A percentile compares a stretch with the other conserved stretches of the same genome.
Conservation (phyloP, 1,140 invertebrate species). For the Lordiphosa stackelbergi region DNA sequence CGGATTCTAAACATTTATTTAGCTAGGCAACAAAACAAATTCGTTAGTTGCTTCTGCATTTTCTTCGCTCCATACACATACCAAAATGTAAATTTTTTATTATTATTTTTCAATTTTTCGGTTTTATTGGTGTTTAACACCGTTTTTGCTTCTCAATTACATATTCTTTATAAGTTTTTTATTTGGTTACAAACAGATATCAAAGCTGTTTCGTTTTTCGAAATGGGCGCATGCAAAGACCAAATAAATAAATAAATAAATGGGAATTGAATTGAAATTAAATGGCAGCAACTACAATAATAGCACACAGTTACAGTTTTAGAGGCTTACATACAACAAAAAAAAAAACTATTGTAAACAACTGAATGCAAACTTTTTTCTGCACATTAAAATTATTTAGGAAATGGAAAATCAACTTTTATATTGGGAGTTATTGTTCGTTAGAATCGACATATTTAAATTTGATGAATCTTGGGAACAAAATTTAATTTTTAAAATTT, state of each 20-base stretch:
- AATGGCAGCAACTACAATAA: constrained; percentile 25
- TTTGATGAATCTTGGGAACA: too few species aligned
- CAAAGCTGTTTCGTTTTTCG: constrained; percentile 33
- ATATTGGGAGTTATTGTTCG: too few species aligned
- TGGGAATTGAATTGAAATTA: not conserved
- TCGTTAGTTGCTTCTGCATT: constrained; percentile 41
- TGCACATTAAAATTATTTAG: too few species aligned
- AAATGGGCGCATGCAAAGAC: constrained; percentile 24
- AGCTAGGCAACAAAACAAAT: constrained; percentile 65
- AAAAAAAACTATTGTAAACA: constrained; percentile 67
- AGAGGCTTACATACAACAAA: constrained; percentile 62
- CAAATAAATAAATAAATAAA: not conserved
- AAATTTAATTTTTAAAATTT: too few species aligned
- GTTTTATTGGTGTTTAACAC: constrained; percentile 63
- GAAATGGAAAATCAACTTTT: too few species aligned
- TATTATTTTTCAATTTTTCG: constrained; percentile 9
- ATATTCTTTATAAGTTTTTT: constrained; percentile 49
- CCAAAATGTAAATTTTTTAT: constrained; percentile 15
- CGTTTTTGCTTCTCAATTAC: constrained; percentile 66
- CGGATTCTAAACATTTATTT: constrained; percentile 63
- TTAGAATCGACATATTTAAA: too few species aligned
- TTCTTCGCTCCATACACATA: constrained; percentile 2
- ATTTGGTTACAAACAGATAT: constrained; percentile 52
- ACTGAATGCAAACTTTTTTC: too few species aligned
- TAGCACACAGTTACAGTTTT: constrained; percentile 60